Evolutionary conservation across 2,888 invertebrate genomes (phyloP).

Genomic region (Noctua janthe): DNA sequence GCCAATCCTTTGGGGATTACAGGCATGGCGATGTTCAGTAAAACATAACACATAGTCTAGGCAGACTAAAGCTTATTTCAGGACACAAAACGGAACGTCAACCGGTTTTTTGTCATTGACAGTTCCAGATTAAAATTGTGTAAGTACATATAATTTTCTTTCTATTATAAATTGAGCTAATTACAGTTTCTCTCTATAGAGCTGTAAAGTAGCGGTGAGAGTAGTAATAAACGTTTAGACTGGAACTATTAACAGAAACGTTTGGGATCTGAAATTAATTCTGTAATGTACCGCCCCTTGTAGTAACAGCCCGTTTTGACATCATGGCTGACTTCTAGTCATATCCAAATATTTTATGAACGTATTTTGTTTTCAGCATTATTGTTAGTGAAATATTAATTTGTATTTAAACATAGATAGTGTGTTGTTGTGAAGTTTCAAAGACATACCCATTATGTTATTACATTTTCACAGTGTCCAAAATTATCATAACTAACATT

Average conservation of each 20-base stretch:
- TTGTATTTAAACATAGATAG: background rate
- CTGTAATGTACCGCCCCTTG: constrained; percentile 33
- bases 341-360: background rate
- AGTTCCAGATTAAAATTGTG: background rate
- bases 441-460: background rate
- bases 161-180: constrained; percentile 15
- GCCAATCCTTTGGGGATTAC: background rate
- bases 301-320: constrained; percentile 41
- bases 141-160: background rate
- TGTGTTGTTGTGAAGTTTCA: background rate
- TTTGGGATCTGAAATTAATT: constrained; percentile 52
- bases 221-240: constrained; percentile 42
- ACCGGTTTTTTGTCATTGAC: background rate
- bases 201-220: constrained; percentile 2
- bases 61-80: background rate
- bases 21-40: background rate
- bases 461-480: background rate
- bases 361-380: background rate
- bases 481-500: background rate
- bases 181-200: constrained; percentile 29
- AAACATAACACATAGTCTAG: background rate
- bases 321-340: constrained; percentile 30
- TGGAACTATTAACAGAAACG: constrained; percentile 34
- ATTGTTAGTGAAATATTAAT: background rate
- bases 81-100: background rate